Evolutionary conservation across 2,888 invertebrate species (phyloP).

Genomic region (Spisula subtruncata): DNA sequence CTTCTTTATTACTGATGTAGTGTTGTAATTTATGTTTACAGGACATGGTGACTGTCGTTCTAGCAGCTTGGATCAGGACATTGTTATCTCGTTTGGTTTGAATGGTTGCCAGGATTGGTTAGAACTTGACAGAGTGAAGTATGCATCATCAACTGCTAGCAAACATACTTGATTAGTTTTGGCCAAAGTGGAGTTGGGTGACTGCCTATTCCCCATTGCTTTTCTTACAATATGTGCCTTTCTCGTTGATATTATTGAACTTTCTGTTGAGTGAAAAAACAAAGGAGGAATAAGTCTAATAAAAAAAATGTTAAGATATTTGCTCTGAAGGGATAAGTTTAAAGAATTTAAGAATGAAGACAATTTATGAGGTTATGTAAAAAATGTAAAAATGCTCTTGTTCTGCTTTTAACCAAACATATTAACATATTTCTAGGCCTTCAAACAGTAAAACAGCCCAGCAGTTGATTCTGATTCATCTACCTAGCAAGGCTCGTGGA

Average conservation of each 20-base stretch:
- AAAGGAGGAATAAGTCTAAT: too few relatives aligned
- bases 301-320: too few relatives aligned
- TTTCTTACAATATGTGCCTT: too few relatives aligned
- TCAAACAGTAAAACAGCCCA: constrained; percentile 50
- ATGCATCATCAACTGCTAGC: not conserved
- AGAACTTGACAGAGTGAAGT: constrained; percentile 82
- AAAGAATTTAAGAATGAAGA: too few relatives aligned
- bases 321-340: too few relatives aligned
- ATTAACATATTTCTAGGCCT: not conserved
- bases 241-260: too few relatives aligned
- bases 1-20: not conserved
- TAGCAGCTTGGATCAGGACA: constrained; percentile 74
- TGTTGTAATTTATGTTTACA: constrained; percentile 48
- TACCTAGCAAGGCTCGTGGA: constrained; percentile 84
- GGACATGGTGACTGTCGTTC: constrained; percentile 81
- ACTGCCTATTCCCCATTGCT: too few relatives aligned
- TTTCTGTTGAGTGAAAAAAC: too few relatives aligned
- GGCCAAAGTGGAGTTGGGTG: too few relatives aligned
- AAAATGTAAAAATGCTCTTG: too few relatives aligned
- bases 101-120: constrained; percentile 82
- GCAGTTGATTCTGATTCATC: constrained; percentile 82
- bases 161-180: too few relatives aligned
- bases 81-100: constrained; percentile 79
- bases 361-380: too few relatives aligned
- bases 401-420: not conserved